These are phyloP conservation scores for Drosophila hydei DNA, from an alignment of 1,140 invertebrate genomes.

Conservation along the genomic window DNA sequence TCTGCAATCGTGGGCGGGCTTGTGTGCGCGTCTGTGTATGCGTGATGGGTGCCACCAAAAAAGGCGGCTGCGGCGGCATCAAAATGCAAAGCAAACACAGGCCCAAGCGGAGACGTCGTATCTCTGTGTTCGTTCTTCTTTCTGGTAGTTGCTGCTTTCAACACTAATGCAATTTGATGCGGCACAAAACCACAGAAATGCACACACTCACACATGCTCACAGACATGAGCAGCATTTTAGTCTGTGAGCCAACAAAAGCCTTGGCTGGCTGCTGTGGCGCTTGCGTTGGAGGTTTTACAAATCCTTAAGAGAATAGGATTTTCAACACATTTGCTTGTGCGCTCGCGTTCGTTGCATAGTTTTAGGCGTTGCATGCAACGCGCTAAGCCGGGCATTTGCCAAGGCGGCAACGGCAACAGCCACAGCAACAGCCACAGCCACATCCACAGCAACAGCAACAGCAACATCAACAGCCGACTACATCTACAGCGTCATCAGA, in stretches of 20 bases:
- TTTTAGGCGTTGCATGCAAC: conserved; percentile 67
- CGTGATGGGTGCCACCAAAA: conserved; percentile 23
- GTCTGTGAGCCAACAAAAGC: conserved; percentile 44
- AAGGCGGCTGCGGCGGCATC: conserved; percentile 38
- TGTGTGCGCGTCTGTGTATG: background rate
- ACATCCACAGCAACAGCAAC: background rate
- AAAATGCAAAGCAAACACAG: conserved; percentile 74
- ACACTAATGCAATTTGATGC: conserved; percentile 80
- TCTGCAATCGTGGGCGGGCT: conserved; percentile 8
- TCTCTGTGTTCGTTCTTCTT: conserved; percentile 34
- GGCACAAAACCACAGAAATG: conserved; percentile 64
- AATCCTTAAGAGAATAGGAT: conserved; percentile 72
- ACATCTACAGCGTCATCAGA: conserved; percentile 30
- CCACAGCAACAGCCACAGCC: background rate
- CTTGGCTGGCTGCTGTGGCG: conserved; percentile 15
- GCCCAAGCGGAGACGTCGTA: conserved; percentile 32
- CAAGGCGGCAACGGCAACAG: conserved; percentile 1
- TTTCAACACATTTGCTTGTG: conserved; percentile 67
- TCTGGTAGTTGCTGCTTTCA: conserved; percentile 59
- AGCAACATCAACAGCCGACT: background rate
- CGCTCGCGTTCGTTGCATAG: conserved; percentile 52
- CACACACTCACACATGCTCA: conserved; percentile 18
- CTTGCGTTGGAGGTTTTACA: conserved; percentile 34
- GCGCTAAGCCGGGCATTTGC: conserved; percentile 44
- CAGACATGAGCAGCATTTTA: conserved; percentile 15